Evolutionary conservation across 92 coral and sea anemone genomes (phyloP).

Genomic region (Heteractis magnifica): DNA sequence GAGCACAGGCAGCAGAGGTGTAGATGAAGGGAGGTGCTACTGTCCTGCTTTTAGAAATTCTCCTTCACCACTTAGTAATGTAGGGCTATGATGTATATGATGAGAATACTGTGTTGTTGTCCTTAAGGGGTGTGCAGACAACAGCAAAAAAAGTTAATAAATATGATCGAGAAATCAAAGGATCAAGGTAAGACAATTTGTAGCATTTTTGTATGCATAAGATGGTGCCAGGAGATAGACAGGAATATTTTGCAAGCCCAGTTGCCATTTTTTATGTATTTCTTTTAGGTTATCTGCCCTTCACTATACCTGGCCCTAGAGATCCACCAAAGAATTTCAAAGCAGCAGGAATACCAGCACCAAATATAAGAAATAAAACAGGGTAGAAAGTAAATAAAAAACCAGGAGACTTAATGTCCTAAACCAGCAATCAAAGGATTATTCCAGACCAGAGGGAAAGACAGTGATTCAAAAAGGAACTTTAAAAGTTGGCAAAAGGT

Average conservation of each 20-base stretch:
- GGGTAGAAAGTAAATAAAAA: slow-evolving; percentile 4
- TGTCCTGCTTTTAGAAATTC: no score
- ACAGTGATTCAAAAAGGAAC: no score
- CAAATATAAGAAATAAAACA: slow-evolving; percentile 66
- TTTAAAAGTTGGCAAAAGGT: no score
- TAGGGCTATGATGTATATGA: not conserved
- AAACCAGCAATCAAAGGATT: no score
- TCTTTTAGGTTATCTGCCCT: slow-evolving; percentile 72
- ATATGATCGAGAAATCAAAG: slow-evolving; percentile 67
- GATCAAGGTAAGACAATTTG: slow-evolving; percentile 61
- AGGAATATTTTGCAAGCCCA: not conserved
- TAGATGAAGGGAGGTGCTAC: no score
- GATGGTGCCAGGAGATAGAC: not conserved
- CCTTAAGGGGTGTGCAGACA: slow-evolving; percentile 77
- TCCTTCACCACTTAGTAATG: no score
- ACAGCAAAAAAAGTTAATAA: slow-evolving; percentile 73
- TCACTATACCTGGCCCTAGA: slow-evolving; percentile 87
- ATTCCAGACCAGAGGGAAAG: no score
- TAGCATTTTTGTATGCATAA: not conserved
- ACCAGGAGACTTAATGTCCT: not conserved
- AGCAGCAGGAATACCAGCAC: slow-evolving; percentile 66
- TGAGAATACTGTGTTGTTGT: not conserved
- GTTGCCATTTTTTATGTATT: not conserved
- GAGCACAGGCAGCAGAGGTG: no score
- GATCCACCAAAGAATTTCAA: slow-evolving; percentile 60